Evolutionary conservation across 2,113 vertebrate genomes (phyloP).

Genomic region (Epinephelus moara): DNA sequence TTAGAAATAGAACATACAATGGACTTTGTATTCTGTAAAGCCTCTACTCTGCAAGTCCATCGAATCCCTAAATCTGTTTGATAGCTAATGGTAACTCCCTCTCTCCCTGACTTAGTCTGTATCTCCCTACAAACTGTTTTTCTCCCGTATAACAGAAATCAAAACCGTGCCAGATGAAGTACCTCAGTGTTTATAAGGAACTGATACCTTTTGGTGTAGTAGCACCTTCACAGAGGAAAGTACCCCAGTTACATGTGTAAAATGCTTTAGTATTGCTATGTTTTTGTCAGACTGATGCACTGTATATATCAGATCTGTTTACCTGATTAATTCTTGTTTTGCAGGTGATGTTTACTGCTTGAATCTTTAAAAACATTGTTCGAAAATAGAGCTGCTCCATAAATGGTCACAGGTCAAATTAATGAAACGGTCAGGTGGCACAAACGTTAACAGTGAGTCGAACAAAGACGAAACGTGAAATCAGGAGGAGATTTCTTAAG

Average conservation of each 20-base stretch:
- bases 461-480: neutral
- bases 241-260: neutral
- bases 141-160: neutral
- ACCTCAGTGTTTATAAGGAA: constrained; percentile 11
- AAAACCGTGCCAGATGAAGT: neutral
- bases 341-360: neutral
- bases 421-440: constrained; percentile 3
- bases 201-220: constrained; percentile 14
- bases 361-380: neutral
- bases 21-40: neutral
- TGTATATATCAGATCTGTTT: neutral
- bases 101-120: neutral
- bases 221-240: neutral
- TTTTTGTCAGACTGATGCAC: neutral
- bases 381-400: too few species aligned
- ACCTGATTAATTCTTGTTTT: neutral
- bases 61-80: neutral
- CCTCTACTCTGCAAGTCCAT: neutral
- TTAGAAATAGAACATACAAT: neutral
- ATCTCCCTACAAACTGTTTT: neutral
- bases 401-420: neutral
- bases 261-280: neutral
- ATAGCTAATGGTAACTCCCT: neutral
- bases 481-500: constrained; percentile 12
- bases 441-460: neutral